phyloP scores from a whole-genome alignment of 2,888 invertebrate species.

The Petrophora chlorosata region DNA sequence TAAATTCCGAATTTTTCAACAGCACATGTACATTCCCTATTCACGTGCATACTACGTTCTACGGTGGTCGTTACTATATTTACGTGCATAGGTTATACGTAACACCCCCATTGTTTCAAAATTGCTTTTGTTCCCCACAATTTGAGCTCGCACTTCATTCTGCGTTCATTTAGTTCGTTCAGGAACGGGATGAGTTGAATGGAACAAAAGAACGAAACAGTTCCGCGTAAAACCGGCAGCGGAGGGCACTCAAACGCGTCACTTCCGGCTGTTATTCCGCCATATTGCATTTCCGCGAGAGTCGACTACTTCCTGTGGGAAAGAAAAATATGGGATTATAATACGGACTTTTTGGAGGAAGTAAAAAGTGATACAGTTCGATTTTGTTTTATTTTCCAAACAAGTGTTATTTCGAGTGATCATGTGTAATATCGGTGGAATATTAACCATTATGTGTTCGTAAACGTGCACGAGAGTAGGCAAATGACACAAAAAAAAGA shows the following conservation, averaged over 20 bases:
- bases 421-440: no score
- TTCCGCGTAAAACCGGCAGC: background rate
- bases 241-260: conserved; percentile 17
- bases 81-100: no score
- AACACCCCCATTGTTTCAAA: conserved; percentile 5
- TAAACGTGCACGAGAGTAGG: no score
- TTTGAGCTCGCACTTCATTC: conserved; percentile 1
- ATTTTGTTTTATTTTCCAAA: no score
- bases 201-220: conserved; percentile 7
- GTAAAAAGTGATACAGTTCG: no score
- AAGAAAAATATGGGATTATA: background rate
- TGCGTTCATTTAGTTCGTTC: conserved; percentile 6
- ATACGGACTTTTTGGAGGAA: no score
- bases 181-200: background rate
- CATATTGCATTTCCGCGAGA: conserved; percentile 31
- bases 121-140: conserved; percentile 9
- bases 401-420: no score
- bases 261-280: conserved; percentile 24
- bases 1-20: no score
- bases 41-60: background rate
- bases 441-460: no score
- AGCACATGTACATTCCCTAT: no score
- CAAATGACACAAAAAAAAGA: no score
- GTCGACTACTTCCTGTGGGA: conserved; percentile 17
- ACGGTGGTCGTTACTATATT: background rate